phyloP scores from a whole-genome alignment of 2,888 invertebrate genomes.

The Polydesmus complanatus region DNA sequence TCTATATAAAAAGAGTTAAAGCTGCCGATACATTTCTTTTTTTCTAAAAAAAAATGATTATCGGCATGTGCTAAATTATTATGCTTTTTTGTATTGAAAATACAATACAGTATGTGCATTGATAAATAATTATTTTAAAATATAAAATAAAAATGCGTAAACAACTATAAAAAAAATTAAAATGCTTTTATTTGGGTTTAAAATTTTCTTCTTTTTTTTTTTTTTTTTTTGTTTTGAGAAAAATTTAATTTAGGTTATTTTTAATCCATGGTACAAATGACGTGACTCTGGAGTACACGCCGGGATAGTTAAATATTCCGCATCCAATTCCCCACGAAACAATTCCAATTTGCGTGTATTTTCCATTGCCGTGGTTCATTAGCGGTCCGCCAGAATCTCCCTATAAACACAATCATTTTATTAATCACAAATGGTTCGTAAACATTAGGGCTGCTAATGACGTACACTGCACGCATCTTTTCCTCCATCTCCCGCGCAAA shows the following conservation, averaged over 20 bases:
- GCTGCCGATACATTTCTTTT: too few relatives aligned
- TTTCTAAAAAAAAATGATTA: too few relatives aligned
- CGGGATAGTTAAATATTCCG: constrained; percentile 15
- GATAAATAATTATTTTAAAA: too few relatives aligned
- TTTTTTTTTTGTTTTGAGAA: too few relatives aligned
- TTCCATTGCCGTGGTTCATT: constrained; percentile 12
- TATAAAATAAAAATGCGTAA: too few relatives aligned
- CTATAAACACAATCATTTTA: not conserved
- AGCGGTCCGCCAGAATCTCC: constrained; percentile 19
- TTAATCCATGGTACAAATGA: constrained; percentile 15
- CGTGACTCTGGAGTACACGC: constrained; percentile 17
- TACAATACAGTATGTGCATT: too few relatives aligned
- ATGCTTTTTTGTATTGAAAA: too few relatives aligned
- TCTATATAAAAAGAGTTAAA: too few relatives aligned
- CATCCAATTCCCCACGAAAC: constrained; percentile 20
- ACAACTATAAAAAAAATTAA: too few relatives aligned
- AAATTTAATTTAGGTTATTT: constrained; percentile 6
- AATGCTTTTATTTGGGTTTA: too few relatives aligned
- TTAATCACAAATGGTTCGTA: not conserved
- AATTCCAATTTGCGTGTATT: constrained; percentile 18
- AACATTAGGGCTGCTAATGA: constrained; percentile 21
- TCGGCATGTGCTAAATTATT: too few relatives aligned
- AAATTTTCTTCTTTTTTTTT: too few relatives aligned
- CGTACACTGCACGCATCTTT: constrained; percentile 83
- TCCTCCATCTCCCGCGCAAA: constrained; percentile 70